phyloP scores from a whole-genome alignment of 2,797 vertebrate genomes.

The Artibeus lituratus region DNA sequence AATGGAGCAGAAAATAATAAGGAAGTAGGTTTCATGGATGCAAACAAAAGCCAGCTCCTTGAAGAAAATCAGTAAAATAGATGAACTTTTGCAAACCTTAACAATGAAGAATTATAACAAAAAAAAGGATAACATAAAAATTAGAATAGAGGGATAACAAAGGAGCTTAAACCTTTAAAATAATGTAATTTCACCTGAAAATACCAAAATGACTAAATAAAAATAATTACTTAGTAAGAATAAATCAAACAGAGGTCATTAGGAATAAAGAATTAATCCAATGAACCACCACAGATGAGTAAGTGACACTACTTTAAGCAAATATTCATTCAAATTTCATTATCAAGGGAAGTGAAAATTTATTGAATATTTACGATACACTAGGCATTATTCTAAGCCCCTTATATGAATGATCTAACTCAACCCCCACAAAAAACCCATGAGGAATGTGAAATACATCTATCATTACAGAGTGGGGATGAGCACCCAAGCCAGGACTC shows the following conservation, averaged over 20 bases:
- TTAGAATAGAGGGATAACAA: background rate
- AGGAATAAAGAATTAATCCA: background rate
- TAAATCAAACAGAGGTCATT: background rate
- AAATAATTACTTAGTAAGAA: background rate
- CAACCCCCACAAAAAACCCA: background rate
- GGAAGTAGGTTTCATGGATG: background rate
- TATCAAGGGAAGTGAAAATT: background rate
- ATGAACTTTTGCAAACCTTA: background rate
- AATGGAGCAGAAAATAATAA: background rate
- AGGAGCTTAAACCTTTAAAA: background rate
- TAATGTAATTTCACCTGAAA: background rate
- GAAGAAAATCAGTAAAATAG: background rate
- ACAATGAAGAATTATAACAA: background rate
- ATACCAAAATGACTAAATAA: background rate
- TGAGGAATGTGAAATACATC: background rate
- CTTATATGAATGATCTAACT: background rate
- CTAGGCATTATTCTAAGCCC: background rate
- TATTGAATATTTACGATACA: background rate
- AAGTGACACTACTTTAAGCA: background rate
- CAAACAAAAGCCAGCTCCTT: background rate
- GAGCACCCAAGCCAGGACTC: background rate
- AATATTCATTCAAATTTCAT: background rate
- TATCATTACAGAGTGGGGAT: background rate
- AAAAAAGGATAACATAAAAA: background rate
- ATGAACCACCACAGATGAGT: background rate